Percentiles rank a stretch among this genome's conserved stretches.
Evolutionary conservation across 2,888 invertebrate species (phyloP).

Genomic region (Tromatobia lineatoria): DNA sequence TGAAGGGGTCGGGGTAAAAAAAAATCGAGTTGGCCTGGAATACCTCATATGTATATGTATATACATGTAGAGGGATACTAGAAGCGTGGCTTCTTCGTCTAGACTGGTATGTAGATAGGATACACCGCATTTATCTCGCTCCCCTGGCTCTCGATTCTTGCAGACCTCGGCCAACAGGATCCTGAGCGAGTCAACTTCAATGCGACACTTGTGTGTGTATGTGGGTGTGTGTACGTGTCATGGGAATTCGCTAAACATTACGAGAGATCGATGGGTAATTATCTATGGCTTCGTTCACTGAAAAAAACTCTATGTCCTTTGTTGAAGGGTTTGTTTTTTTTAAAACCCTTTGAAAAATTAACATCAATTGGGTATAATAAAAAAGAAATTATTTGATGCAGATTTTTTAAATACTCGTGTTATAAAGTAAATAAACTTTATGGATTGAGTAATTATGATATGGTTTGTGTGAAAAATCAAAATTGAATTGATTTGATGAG

Average conservation of each 20-base stretch:
- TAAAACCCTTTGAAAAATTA: too few species aligned
- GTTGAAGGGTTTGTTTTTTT: too few species aligned
- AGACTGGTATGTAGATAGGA: conserved; percentile 40
- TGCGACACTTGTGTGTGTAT: conserved; percentile 23
- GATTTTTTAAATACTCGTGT: too few species aligned
- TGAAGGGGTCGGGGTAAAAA: too few species aligned
- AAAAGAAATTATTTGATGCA: too few species aligned
- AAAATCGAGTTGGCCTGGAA: background rate
- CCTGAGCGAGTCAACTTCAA: conserved; percentile 40
- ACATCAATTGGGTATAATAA: too few species aligned
- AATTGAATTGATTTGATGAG: too few species aligned
- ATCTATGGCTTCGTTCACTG: conserved; percentile 37
- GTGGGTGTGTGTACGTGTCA: conserved; percentile 57
- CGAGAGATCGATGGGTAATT: conserved; percentile 62
- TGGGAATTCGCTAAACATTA: conserved; percentile 66
- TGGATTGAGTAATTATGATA: too few species aligned
- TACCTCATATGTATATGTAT: background rate
- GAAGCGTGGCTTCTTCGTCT: conserved; percentile 43
- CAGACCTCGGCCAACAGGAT: conserved; percentile 69
- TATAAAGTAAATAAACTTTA: too few species aligned
- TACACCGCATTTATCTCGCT: conserved; percentile 39
- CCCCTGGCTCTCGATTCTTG: conserved; percentile 47
- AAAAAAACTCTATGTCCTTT: too few species aligned
- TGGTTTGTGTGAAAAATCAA: too few species aligned
- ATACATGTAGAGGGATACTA: background rate